These are phyloP conservation scores for Tanypteryx hageni DNA, from an alignment of 2,888 invertebrate species.

Conservation along the genomic window DNA sequence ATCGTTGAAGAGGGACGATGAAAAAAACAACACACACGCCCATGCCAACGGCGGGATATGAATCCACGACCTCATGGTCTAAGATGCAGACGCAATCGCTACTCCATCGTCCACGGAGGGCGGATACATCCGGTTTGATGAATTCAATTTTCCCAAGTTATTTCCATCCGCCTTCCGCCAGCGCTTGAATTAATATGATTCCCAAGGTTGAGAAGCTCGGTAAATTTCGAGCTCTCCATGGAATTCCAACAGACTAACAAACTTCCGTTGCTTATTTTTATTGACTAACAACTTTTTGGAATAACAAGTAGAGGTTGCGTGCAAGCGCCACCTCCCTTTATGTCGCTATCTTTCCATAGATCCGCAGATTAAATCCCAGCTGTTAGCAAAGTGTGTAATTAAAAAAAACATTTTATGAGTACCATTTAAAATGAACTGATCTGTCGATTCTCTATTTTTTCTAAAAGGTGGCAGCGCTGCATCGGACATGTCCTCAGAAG, in stretches of 20 bases:
- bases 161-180: slow-evolving; percentile 28
- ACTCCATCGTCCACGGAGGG: slow-evolving; percentile 10
- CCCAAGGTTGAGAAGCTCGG: not conserved
- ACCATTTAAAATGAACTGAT: too few species aligned
- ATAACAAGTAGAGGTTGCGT: not conserved
- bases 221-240: not conserved
- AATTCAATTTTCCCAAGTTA: slow-evolving; percentile 18
- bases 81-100: slow-evolving; percentile 51
- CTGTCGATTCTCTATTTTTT: not conserved
- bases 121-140: slow-evolving; percentile 5
- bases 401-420: too few species aligned
- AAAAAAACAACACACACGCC: not conserved
- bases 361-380: not conserved
- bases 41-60: not conserved
- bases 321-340: not conserved
- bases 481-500: slow-evolving; percentile 53
- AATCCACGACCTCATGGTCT: slow-evolving; percentile 1
- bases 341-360: not conserved
- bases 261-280: slow-evolving; percentile 10
- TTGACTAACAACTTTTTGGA: not conserved
- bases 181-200: slow-evolving; percentile 4
- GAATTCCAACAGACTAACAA: not conserved
- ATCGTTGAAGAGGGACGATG: not conserved
- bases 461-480: slow-evolving; percentile 27
- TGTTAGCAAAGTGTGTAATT: too few species aligned